These are phyloP conservation scores for Myotis davidii DNA, from an alignment of 2,113 vertebrate species.

Conservation along the genomic window DNA sequence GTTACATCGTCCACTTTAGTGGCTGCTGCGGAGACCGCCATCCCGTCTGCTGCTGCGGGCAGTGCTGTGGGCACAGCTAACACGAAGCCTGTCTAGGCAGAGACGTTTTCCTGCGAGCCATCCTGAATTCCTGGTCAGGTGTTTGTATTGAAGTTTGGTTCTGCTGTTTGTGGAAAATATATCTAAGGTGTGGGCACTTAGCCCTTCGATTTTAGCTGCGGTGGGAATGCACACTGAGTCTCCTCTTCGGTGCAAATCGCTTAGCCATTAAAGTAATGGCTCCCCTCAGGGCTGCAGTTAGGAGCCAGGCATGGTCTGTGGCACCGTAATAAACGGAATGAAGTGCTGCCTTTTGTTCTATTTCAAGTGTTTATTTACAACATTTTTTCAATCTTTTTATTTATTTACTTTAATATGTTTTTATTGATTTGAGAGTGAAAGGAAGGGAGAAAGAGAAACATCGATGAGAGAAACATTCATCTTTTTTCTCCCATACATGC, in stretches of 20 bases:
- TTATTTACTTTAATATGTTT: not conserved
- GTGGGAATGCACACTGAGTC: not conserved
- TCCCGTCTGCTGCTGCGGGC: not conserved
- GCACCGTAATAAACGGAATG: not conserved
- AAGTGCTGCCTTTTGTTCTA: too few species aligned
- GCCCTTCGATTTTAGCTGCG: not conserved
- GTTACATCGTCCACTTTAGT: not conserved
- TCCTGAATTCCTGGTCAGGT: not conserved
- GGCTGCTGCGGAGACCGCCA: fast-evolving
- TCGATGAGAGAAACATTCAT: not conserved
- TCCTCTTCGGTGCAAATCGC: not conserved
- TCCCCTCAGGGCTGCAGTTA: not conserved
- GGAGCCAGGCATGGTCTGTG: not conserved
- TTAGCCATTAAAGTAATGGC: not conserved
- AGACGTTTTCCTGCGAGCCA: not conserved
- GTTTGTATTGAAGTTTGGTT: not conserved
- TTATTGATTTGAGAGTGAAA: not conserved
- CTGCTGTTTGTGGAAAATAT: not conserved
- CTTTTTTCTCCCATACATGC: not conserved
- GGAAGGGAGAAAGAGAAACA: too few species aligned
- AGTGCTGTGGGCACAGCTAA: not conserved
- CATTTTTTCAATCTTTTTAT: not conserved
- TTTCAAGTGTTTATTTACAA: not conserved
- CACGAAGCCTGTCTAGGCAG: not conserved
- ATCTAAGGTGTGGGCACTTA: not conserved